A percentile compares a stretch with the other conserved stretches of the same genome.
These are phyloP conservation scores for Apocrypta bakeri DNA, from an alignment of 1,140 invertebrate species.

Conservation along the genomic window DNA sequence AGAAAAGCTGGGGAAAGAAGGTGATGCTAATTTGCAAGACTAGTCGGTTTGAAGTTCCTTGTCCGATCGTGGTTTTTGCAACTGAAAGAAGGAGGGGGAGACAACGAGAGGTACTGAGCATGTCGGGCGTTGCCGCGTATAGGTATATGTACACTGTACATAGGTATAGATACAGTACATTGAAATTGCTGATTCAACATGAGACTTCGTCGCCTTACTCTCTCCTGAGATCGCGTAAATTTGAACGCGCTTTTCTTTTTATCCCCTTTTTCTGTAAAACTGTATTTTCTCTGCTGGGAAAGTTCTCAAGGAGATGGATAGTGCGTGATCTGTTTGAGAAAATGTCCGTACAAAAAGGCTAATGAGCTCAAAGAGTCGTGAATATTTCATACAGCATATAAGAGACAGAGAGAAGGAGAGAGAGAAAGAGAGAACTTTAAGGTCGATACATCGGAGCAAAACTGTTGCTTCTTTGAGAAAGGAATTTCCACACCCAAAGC, in stretches of 20 bases:
- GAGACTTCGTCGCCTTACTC: constrained; percentile 48
- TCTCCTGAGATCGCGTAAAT: background rate
- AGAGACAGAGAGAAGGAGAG: background rate
- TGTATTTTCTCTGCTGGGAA: background rate
- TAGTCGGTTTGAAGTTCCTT: background rate
- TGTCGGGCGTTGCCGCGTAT: constrained; percentile 15
- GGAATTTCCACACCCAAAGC: background rate
- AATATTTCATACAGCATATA: background rate
- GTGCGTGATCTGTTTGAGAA: constrained; percentile 5
- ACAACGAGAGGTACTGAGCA: background rate
- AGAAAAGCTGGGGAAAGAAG: background rate
- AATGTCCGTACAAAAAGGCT: background rate
- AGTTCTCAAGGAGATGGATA: background rate
- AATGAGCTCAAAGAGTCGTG: background rate
- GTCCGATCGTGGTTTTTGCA: background rate
- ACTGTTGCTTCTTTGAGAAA: background rate
- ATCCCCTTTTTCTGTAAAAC: background rate
- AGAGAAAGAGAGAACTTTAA: background rate
- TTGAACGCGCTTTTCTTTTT: background rate
- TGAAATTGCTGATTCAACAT: constrained; percentile 70
- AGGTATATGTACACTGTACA: too few species aligned
- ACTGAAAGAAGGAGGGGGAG: background rate
- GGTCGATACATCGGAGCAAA: too few species aligned
- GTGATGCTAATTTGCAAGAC: constrained; percentile 33
- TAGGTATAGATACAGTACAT: too few species aligned